Evolutionary conservation across 2,888 invertebrate species (phyloP), one percentile per base, ranked within the genome.

Genomic region (Cantharis flavilabris): DNA sequence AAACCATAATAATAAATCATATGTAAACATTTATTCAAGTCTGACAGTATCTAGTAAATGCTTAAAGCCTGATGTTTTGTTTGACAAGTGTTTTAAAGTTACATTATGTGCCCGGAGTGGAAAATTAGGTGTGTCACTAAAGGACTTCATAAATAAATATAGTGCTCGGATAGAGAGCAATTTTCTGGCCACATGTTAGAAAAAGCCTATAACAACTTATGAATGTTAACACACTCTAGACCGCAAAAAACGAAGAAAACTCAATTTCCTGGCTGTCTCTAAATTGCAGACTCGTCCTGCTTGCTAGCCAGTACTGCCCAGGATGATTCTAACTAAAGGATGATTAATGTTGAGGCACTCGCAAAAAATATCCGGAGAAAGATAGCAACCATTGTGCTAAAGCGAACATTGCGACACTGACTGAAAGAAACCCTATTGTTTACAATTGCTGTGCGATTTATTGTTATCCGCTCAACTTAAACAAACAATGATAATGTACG

Each of bases 281-380:
- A 78, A 78, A 78, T 78, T 76, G 76, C 78, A 70, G 72, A 62
- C 78, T 78, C 78, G 78, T 78, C 78, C 76, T 78, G 71, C 65
- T 26, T 23, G 65, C 65, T 67, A 67, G 33, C 72, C 62, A 76
- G 67, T 69, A 71, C 78, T 78, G 71, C 28, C 75, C 75, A 70
- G 78, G 73, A 75, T 71, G 76, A 78, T 76, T 73, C 75, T 64
- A 72, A 64, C 73, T 76, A 77, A 81, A 80, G 79, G 78, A 80
- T 81, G 81, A 81, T 81, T 81, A 80, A 81, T 81, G 81, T 76
- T 75, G 80, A 75, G 80, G 75, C 78, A 71, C 76, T 63, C 73
- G 76, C 78, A 81, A 80, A 81, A 80, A 80, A 77, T 77, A 73
- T 76, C 70, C 73, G 75, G 62, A 76, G 79, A 75, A 81, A 78